Evolutionary conservation across 2,113 vertebrate species (phyloP), one percentile per base, ranked within the genome.

Genomic region (Indicator indicator): DNA sequence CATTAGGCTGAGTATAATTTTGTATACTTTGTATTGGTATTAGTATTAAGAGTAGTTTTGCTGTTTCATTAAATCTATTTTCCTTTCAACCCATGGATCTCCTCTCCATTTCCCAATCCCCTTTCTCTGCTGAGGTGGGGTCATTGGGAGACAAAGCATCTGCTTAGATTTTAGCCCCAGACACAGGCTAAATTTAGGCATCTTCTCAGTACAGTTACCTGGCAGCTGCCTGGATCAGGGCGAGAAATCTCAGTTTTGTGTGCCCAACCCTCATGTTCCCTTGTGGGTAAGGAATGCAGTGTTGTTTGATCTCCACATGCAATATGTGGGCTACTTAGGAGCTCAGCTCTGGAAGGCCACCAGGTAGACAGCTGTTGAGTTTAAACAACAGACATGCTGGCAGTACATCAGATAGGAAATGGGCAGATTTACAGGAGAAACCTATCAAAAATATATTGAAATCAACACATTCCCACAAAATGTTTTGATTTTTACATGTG

Each of bases 401-500:
- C 83, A 78, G 86, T 5, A 63, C 52, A 42, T 87, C 89, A 90
- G 24, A 84, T 80, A 82, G 86, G 67, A 89, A 36, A 11, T 72
- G 92, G 85, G 82, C 82, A 91, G 60, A 21, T 52, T 52, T 64
- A 91, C 74, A 89, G 88, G 70, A 87, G 78, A 91, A 95, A 87
- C 54, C 36, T 15, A 84, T 91, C 55, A 91, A 94, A 96, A 92
- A 87, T 33, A 87, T 58, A 55, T 56, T 15, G 78, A 83, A 89
- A 83, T 56, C 48, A 74, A 68, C 89, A 72, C 54, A 65, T 88
- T 86, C 60, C 60, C 16, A 60, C 56, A 86, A 86, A 86, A 83
- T 80, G 78, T 85, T 96, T 92, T 78, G 56, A 75, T 95, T 93
- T 95, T 94, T 70, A 58, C 64, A 76, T 28, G 82, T 54, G 64